Conservation (phyloP, 2,888 invertebrate genomes). For the Drosophila paracracens region DNA sequence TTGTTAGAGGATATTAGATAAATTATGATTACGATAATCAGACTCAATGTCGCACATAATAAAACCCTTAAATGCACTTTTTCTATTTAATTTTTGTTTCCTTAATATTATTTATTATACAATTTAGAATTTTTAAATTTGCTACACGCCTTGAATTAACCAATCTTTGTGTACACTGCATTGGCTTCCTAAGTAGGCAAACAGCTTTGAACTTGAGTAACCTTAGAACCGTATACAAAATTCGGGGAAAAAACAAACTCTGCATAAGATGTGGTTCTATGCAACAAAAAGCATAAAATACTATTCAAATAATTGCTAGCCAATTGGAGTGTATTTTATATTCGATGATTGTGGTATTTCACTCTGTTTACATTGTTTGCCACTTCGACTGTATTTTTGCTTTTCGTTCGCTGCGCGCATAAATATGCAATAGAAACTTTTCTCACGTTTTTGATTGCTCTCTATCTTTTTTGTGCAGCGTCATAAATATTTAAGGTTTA, state of each 20-base stretch:
- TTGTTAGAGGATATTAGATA: too few species aligned
- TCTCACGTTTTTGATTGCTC: constrained; percentile 77
- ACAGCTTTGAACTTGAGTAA: not conserved
- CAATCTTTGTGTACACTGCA: not conserved
- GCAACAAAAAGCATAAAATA: not conserved
- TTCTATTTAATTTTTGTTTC: too few species aligned
- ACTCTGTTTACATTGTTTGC: constrained; percentile 12
- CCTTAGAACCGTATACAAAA: too few species aligned
- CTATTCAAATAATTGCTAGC: not conserved
- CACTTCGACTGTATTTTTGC: constrained; percentile 23
- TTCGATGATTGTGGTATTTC: constrained; percentile 11
- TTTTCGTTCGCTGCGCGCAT: constrained; percentile 54
- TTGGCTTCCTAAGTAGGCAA: too few species aligned
- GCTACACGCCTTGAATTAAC: not conserved
- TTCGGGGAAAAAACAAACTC: fast-evolving
- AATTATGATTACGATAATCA: too few species aligned
- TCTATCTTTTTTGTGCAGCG: constrained; percentile 63
- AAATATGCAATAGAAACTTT: constrained; percentile 80
- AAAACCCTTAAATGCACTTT: too few species aligned
- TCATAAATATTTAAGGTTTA: constrained; percentile 77
- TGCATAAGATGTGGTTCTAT: not conserved
- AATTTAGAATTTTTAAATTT: not conserved
- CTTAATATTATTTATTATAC: too few species aligned
- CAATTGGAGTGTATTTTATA: constrained; percentile 28
- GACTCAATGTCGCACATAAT: too few species aligned